Evolutionary conservation across 1,140 invertebrate species (phyloP).

Genomic region (Hesperophylax magnus): DNA sequence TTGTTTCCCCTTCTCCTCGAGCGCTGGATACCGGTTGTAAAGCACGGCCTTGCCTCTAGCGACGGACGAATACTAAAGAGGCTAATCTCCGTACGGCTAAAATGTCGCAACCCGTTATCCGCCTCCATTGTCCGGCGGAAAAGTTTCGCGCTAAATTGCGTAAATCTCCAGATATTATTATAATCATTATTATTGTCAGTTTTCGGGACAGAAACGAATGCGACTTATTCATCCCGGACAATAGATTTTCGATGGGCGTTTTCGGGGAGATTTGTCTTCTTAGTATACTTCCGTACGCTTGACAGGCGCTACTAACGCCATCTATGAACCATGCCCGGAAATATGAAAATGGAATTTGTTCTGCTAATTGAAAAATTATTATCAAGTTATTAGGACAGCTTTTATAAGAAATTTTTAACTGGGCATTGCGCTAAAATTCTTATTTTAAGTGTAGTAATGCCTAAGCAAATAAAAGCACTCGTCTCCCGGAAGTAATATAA

Average conservation of each 20-base stretch:
- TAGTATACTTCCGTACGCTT: constrained; percentile 12
- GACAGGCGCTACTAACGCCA: neutral
- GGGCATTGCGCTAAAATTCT: too few relatives aligned
- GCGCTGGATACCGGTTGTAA: constrained; percentile 19
- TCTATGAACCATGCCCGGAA: neutral
- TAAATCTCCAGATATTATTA: constrained; percentile 10
- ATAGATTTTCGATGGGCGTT: constrained; percentile 17
- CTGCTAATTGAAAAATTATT: too few relatives aligned
- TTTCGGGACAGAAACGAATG: neutral
- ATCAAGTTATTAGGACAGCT: too few relatives aligned
- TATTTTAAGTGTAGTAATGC: too few relatives aligned
- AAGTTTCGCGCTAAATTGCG: constrained; percentile 1
- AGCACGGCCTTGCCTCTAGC: constrained; percentile 36
- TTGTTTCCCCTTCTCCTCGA: constrained; percentile 19
- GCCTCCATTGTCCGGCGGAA: constrained; percentile 9
- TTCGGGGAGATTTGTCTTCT: neutral
- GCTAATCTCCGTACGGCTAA: constrained; percentile 6
- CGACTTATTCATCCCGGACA: constrained; percentile 1
- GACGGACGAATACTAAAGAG: constrained; percentile 27
- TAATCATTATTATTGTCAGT: neutral
- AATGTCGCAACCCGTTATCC: constrained; percentile 29
- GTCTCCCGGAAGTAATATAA: too few relatives aligned
- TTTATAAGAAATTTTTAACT: too few relatives aligned
- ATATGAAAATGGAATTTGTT: too few relatives aligned
- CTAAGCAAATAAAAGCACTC: too few relatives aligned